A percentile compares a stretch with the other conserved stretches of the same genome.
Conservation (phyloP, 1,140 invertebrate species). For the Bombus superbus region DNA sequence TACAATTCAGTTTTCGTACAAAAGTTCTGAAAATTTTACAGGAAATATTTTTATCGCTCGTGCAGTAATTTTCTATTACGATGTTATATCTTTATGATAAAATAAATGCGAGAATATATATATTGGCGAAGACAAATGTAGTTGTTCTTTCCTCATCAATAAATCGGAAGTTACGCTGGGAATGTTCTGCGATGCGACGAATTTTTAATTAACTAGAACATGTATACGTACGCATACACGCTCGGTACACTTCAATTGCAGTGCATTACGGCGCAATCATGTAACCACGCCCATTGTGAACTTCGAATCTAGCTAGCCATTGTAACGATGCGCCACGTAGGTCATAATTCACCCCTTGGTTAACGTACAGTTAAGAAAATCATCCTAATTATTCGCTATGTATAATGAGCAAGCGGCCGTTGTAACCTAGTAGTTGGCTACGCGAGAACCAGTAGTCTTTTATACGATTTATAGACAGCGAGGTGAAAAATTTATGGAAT, state of each 20-base stretch:
- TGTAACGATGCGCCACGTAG: constrained; percentile 37
- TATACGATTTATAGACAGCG: neutral
- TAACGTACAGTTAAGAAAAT: constrained; percentile 56
- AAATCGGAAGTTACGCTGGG: neutral
- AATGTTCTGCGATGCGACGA: neutral
- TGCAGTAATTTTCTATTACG: neutral
- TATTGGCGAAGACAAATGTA: too few species aligned
- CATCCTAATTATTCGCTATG: constrained; percentile 54
- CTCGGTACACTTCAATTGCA: neutral
- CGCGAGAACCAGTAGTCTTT: neutral
- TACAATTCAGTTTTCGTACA: too few species aligned
- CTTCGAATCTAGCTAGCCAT: constrained; percentile 40
- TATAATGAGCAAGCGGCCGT: constrained; percentile 23
- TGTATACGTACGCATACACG: neutral
- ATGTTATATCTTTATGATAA: neutral
- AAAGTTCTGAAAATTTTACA: too few species aligned
- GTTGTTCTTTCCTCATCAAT: constrained; percentile 18
- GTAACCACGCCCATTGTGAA: neutral
- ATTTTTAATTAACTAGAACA: constrained; percentile 15
- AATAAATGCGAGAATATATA: neutral
- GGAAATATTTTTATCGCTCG: too few species aligned
- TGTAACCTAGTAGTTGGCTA: neutral
- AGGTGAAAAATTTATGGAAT: neutral
- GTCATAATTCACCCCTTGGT: constrained; percentile 43
- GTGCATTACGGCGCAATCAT: neutral